phyloP scores from a whole-genome alignment of 1,140 invertebrate species.

The Araneus ventricosus region DNA sequence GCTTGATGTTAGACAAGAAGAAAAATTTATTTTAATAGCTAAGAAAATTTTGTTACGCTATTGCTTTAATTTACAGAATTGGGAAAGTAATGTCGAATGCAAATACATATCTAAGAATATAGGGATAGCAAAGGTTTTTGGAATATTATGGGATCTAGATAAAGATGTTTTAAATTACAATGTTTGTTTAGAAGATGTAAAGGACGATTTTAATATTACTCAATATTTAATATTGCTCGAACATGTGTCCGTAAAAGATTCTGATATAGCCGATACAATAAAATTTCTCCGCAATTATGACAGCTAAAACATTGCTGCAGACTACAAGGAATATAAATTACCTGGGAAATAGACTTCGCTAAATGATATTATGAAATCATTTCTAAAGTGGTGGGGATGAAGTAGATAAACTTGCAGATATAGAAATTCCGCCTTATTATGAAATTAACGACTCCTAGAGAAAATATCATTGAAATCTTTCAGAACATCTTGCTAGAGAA shows the following conservation, averaged over 20 bases:
- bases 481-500: too few species aligned
- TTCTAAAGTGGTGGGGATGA: neutral
- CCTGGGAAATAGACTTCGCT: neutral
- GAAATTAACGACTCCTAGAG: neutral
- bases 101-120: neutral
- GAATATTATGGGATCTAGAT: too few species aligned
- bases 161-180: too few species aligned
- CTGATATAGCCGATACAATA: conserved; percentile 55
- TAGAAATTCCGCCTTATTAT: neutral
- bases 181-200: too few species aligned
- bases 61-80: conserved; percentile 4
- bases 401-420: neutral
- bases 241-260: conserved; percentile 11
- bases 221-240: too few species aligned
- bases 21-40: neutral
- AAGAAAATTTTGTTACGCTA: too few species aligned
- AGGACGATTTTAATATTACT: too few species aligned
- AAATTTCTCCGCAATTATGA: conserved; percentile 12
- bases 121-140: neutral
- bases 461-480: too few species aligned
- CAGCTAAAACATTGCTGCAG: neutral
- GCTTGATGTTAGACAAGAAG: too few species aligned
- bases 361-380: neutral
- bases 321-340: neutral
- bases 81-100: neutral